Base-by-base conservation (phyloP, 2,888 invertebrate species). In the Microplitis manilae region DNA sequence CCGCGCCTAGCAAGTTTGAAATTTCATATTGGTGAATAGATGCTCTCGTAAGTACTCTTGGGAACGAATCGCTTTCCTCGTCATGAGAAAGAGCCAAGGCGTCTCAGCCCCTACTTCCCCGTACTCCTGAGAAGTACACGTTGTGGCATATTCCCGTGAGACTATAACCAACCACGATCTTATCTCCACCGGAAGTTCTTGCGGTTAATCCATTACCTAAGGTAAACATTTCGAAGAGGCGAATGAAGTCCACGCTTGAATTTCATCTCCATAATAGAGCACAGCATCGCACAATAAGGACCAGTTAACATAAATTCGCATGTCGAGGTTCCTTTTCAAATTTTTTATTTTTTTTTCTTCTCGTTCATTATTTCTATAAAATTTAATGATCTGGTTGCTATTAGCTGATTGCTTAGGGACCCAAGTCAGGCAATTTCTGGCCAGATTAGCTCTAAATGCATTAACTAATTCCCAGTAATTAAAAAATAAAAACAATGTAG, bases 161-260 rank as follows among this genome's bases (percentile, higher is more conserved):
- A 73, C 61, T 41, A 50, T 50, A 50, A 50, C 50, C 50, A 13
- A 70, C 68, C 60, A 75, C 62, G 77, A 75, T 75, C 68, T 69
- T 68, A 67, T 77, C 80, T 72, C 50, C 79, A 79, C 72, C 77
- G 79, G 79, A 74, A 79, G 77, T 79, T 78, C 81, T 64, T 76
- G 81, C 78, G 83, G 83, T 84, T 84, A 84, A 84, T 84, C 84
- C 83, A 84, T 84, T 84, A 84, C 81, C 80, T 82, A 83, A 82
- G 82, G 86, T 82, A 85, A 85, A 85, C 86, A 86, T 80, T 81
- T 81, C 79, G 78, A 78, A 77, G 78, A 80, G 78, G 81, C 80
- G 81, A 83, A 84, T 76, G 65, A 50, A 62, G 73, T 85, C 84
- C 83, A 82, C 86, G 83, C 86, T 87, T 85, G 86, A 86, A 86